These are phyloP conservation scores for Ephydatia muelleri DNA, from an alignment of 37 sponge, comb jelly and placozoan species.

Conservation along the genomic window DNA sequence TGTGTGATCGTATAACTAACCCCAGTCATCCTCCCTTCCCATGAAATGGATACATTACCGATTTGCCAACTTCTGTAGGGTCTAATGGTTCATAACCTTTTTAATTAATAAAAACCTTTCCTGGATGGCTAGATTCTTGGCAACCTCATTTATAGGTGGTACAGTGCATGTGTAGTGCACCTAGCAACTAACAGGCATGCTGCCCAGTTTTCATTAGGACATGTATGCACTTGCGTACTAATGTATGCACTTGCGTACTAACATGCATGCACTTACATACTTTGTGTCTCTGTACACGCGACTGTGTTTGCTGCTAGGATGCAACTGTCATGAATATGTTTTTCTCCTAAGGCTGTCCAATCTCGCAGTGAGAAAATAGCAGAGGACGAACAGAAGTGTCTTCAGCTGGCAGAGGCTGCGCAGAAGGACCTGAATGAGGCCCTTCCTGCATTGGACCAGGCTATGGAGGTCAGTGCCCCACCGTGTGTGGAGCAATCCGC, in stretches of 20 bases:
- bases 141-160: background rate
- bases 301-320: too few species aligned
- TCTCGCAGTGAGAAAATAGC: constrained; percentile 97
- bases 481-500: background rate
- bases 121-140: too few species aligned
- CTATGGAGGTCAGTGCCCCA: constrained; percentile 52
- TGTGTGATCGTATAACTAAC: too few species aligned
- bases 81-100: background rate
- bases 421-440: constrained; percentile 97
- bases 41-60: too few species aligned
- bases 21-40: too few species aligned
- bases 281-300: too few species aligned
- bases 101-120: background rate
- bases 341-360: constrained; percentile 57
- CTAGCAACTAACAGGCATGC: background rate
- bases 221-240: too few species aligned
- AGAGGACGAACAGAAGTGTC: constrained; percentile 92
- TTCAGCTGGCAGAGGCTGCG: constrained; percentile 85
- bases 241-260: too few species aligned
- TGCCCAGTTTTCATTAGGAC: background rate
- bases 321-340: background rate
- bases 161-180: background rate
- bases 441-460: constrained; percentile 93
- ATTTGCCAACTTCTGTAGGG: too few species aligned
- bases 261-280: too few species aligned